phyloP scores from a whole-genome alignment of 2,888 invertebrate genomes.

The Drymonia ruficornis region DNA sequence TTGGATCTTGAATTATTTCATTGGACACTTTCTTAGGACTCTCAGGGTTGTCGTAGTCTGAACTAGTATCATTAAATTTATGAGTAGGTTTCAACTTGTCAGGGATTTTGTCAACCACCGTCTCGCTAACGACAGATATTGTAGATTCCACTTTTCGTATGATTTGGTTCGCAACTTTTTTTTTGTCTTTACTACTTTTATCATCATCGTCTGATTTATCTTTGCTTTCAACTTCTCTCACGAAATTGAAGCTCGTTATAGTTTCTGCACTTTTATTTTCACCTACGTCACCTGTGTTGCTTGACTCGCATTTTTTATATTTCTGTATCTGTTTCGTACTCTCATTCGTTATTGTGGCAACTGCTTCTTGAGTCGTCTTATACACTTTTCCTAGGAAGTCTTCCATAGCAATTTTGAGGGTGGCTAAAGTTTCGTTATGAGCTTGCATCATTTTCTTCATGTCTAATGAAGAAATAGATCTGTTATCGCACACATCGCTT shows the following conservation, averaged over 20 bases:
- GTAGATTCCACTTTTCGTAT: constrained; percentile 45
- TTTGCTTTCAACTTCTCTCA: constrained; percentile 18
- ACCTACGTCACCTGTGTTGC: constrained; percentile 17
- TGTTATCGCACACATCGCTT: not conserved
- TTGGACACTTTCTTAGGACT: constrained; percentile 25
- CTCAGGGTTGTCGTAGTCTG: constrained; percentile 38
- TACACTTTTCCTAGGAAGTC: constrained; percentile 53
- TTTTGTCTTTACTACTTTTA: constrained; percentile 4
- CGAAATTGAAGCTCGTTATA: constrained; percentile 20
- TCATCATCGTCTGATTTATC: constrained; percentile 6
- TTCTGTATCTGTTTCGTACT: constrained; percentile 43
- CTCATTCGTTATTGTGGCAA: constrained; percentile 45
- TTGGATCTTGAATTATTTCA: constrained; percentile 15
- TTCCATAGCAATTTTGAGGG: constrained; percentile 53
- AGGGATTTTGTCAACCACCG: constrained; percentile 29
- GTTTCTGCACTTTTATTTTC: constrained; percentile 27
- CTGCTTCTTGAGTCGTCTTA: constrained; percentile 52
- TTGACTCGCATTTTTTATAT: constrained; percentile 29
- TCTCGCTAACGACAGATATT: constrained; percentile 35
- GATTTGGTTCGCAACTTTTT: constrained; percentile 24
- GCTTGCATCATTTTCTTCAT: constrained; percentile 26
- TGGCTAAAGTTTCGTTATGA: constrained; percentile 46
- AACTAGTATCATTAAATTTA: constrained; percentile 34
- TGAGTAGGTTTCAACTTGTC: constrained; percentile 10
- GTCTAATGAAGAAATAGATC: not conserved